A percentile compares a stretch with the other conserved stretches of the same genome.
phyloP scores from a whole-genome alignment of 2,797 vertebrate species.

The Poecilia wingei region DNA sequence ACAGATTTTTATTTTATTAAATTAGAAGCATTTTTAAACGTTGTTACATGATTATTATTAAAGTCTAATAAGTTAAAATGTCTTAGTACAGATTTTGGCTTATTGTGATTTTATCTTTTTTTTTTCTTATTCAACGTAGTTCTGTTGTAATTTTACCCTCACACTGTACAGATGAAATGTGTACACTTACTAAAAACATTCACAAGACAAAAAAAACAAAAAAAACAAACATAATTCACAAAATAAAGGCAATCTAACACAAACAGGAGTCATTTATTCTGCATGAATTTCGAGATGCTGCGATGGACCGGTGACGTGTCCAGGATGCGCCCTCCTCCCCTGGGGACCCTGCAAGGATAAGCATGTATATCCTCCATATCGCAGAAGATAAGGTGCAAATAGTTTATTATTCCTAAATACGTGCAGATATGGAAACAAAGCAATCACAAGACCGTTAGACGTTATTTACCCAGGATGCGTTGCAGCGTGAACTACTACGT shows the following conservation, averaged over 20 bases:
- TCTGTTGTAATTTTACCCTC: neutral
- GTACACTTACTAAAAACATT: neutral
- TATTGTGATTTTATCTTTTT: neutral
- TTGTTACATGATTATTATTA: neutral
- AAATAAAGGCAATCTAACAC: neutral
- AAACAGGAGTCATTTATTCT: neutral
- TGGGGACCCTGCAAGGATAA: too few relatives aligned
- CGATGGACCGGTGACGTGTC: too few relatives aligned
- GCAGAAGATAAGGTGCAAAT: neutral
- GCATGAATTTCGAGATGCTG: neutral
- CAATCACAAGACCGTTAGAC: too few relatives aligned
- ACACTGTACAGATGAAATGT: neutral
- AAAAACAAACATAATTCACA: neutral
- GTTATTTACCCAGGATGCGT: too few relatives aligned
- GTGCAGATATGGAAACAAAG: too few relatives aligned
- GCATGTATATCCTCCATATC: neutral
- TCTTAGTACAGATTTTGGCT: neutral
- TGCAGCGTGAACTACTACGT: too few relatives aligned
- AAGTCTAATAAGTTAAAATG: neutral
- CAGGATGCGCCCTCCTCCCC: too few relatives aligned
- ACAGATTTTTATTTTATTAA: neutral
- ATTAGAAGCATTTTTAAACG: neutral
- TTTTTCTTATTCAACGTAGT: neutral
- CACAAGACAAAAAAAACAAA: neutral
- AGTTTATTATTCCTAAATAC: too few relatives aligned